Percentiles rank a stretch among this genome's conserved stretches.
These are phyloP conservation scores for Ceratotherium simum DNA, from an alignment of 2,113 vertebrate species.

Conservation along the genomic window DNA sequence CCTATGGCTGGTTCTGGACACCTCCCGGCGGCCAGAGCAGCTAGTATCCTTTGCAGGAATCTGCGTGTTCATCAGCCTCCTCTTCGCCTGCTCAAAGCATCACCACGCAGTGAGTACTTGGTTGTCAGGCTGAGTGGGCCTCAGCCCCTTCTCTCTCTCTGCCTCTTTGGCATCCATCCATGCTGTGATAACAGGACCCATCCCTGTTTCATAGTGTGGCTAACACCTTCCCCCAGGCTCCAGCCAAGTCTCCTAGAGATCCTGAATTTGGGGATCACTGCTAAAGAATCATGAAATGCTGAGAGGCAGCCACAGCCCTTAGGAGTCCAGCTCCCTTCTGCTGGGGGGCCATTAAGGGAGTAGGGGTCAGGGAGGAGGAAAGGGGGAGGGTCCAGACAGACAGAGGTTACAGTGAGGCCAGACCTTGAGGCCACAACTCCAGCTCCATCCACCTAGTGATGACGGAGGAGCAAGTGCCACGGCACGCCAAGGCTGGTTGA, in stretches of 20 bases:
- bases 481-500: not conserved
- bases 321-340: not conserved
- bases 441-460: accelerated
- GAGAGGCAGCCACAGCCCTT: not conserved
- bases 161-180: not conserved
- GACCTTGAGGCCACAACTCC: not conserved
- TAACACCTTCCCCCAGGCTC: not conserved
- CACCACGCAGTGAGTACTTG: slow-evolving; percentile 88
- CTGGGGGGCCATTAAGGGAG: not conserved
- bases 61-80: slow-evolving; percentile 88
- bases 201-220: not conserved
- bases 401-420: not conserved
- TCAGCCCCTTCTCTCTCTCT: not conserved
- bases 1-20: slow-evolving; percentile 92
- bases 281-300: not conserved
- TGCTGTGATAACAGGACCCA: not conserved
- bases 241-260: not conserved
- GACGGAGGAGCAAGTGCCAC: not conserved
- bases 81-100: slow-evolving; percentile 93
- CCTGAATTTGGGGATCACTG: not conserved
- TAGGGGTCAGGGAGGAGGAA: not conserved
- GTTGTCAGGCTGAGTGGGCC: not conserved
- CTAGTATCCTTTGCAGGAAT: slow-evolving; percentile 94
- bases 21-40: slow-evolving; percentile 89
- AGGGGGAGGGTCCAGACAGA: not conserved